phyloP scores from a whole-genome alignment of 2,113 vertebrate genomes.

The Glareola pratincola region DNA sequence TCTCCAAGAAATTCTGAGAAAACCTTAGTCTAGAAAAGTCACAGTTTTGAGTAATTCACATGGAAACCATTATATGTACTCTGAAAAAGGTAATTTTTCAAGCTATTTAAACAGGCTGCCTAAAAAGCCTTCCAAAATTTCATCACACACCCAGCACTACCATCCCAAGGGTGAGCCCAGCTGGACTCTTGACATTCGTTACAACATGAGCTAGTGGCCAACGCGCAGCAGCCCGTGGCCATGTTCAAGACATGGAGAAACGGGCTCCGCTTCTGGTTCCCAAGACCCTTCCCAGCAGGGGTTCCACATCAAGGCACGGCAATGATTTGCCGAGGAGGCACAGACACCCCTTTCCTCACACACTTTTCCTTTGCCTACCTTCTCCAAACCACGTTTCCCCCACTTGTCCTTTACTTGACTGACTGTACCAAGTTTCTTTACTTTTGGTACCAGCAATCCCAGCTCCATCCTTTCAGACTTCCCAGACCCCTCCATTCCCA shows the following conservation, averaged over 20 bases:
- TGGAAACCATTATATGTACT: not conserved
- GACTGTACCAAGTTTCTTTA: not conserved
- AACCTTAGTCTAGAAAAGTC: not conserved
- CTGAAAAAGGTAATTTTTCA: not conserved
- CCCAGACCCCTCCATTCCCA: not conserved
- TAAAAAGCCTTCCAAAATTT: not conserved
- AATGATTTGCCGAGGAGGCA: not conserved
- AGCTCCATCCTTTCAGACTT: not conserved
- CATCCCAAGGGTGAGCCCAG: not conserved
- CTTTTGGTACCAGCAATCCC: not conserved
- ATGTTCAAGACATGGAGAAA: not conserved
- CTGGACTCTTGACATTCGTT: accelerated
- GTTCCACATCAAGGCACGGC: not conserved
- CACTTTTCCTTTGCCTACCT: not conserved
- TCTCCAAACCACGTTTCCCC: not conserved
- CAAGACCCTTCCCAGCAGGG: not conserved
- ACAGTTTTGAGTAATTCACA: not conserved
- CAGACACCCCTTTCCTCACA: not conserved
- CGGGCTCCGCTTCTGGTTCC: not conserved
- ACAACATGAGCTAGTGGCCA: not conserved
- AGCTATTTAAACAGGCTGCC: not conserved
- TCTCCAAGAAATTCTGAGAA: not conserved
- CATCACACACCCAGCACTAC: not conserved
- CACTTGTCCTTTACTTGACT: not conserved
- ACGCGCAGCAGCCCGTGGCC: accelerated